Conservation (phyloP, 2,113 vertebrate genomes). For the Hymenochirus boettgeri region DNA sequence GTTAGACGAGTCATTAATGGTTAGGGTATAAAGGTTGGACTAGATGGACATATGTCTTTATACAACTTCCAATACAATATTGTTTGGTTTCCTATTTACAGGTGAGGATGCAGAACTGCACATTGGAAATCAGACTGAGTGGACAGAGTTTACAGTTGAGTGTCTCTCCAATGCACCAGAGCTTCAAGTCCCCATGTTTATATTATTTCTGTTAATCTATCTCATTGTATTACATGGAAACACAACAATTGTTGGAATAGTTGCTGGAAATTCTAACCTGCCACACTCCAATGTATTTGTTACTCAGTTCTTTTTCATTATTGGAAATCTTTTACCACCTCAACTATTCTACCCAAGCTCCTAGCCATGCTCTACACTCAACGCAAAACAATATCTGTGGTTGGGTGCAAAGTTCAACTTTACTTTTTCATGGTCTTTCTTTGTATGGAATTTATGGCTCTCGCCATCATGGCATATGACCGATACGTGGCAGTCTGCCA, state of each 20-base stretch:
- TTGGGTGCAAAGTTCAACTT: conserved; percentile 6
- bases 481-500: conserved; percentile 16
- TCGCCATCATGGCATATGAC: conserved; percentile 17
- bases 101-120: too few species aligned
- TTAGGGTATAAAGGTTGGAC: too few species aligned
- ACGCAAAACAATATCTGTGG: background rate
- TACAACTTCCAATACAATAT: too few species aligned
- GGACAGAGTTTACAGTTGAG: conserved; percentile 30
- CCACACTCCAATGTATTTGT: conserved; percentile 23
- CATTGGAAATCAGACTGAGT: conserved; percentile 19
- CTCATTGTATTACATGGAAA: conserved; percentile 3
- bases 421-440: background rate
- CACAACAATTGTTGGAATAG: background rate
- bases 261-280: background rate
- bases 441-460: conserved; percentile 4
- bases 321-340: conserved; percentile 13
- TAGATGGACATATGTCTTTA: too few species aligned
- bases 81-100: too few species aligned
- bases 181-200: background rate
- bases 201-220: conserved; percentile 5
- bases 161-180: conserved; percentile 34
- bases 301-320: conserved; percentile 10
- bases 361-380: background rate
- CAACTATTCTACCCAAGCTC: background rate
- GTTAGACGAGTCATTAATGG: too few species aligned